These are phyloP conservation scores for Bufotes viridis DNA, from an alignment of 2,797 vertebrate species.

Conservation along the genomic window DNA sequence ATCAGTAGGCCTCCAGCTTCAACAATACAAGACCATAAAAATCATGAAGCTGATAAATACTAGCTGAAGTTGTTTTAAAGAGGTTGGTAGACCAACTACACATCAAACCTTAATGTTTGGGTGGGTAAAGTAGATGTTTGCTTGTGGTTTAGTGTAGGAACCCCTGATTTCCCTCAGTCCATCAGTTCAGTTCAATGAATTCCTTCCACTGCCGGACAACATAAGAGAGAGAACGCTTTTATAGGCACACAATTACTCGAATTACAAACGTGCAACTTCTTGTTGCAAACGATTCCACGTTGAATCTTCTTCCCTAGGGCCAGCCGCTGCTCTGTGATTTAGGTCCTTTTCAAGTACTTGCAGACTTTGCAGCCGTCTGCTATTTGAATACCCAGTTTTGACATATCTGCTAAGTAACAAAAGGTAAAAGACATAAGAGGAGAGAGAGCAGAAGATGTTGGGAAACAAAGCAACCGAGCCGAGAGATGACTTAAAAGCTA, in stretches of 20 bases:
- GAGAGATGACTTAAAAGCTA: slow-evolving; percentile 52
- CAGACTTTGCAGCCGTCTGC: slow-evolving; percentile 12
- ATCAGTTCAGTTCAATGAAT: slow-evolving; percentile 24
- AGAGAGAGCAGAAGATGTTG: slow-evolving; percentile 39
- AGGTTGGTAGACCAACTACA: not conserved
- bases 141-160: not conserved
- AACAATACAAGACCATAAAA: not conserved
- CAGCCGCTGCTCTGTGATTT: slow-evolving; percentile 39
- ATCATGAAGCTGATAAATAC: not conserved
- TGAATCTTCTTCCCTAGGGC: slow-evolving; percentile 41
- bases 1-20: not conserved
- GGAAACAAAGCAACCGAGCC: slow-evolving; percentile 53
- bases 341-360: slow-evolving; percentile 36
- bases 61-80: not conserved
- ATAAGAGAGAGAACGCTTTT: slow-evolving; percentile 23
- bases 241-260: slow-evolving; percentile 40
- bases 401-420: slow-evolving; percentile 58
- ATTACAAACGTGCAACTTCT: slow-evolving; percentile 12
- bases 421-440: slow-evolving; percentile 50
- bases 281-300: slow-evolving; percentile 20
- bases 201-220: not conserved
- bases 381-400: slow-evolving; percentile 40
- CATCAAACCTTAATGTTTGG: not conserved
- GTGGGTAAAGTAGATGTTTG: not conserved
- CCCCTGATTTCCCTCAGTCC: slow-evolving; percentile 9